phyloP scores from a whole-genome alignment of 2,113 vertebrate genomes.

The Salvelinus namaycush region DNA sequence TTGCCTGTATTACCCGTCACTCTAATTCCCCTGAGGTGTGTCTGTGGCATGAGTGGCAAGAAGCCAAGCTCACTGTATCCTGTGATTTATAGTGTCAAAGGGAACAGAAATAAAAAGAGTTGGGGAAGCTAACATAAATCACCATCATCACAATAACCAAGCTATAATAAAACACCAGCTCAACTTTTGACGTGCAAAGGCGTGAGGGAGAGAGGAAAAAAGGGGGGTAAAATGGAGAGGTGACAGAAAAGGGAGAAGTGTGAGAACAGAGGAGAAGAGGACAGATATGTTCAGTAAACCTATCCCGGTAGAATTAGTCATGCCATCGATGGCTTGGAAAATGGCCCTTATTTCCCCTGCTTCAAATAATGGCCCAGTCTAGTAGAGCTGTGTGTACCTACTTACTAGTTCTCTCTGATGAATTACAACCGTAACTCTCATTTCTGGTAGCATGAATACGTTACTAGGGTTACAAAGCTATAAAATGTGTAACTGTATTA shows the following conservation, averaged over 20 bases:
- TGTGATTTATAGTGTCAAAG: conserved; percentile 60
- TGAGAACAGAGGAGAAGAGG: conserved; percentile 58
- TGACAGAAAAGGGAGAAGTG: conserved; percentile 55
- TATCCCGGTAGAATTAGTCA: conserved; percentile 60
- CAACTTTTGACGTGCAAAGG: conserved; percentile 30
- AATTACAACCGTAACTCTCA: too few relatives aligned
- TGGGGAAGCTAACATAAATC: conserved; percentile 59
- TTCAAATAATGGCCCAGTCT: conserved; percentile 1
- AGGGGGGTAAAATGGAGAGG: conserved; percentile 33
- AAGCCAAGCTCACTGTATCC: conserved; percentile 39
- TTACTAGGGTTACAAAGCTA: neutral
- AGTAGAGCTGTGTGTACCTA: neutral
- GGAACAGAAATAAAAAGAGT: conserved; percentile 46
- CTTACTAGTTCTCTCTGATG: too few relatives aligned
- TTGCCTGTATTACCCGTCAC: conserved; percentile 24
- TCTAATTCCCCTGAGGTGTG: conserved; percentile 43
- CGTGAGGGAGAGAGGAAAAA: conserved; percentile 14
- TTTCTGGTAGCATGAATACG: too few relatives aligned
- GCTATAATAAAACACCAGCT: conserved; percentile 54
- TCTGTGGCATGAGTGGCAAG: conserved; percentile 43
- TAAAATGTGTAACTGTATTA: too few relatives aligned
- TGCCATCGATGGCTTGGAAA: conserved; percentile 36
- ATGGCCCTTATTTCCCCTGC: conserved; percentile 17
- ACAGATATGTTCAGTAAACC: conserved; percentile 54
- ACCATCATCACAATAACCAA: conserved; percentile 55